Base-by-base conservation (phyloP, 2,888 invertebrate species). In the Amphipoea oculea region DNA sequence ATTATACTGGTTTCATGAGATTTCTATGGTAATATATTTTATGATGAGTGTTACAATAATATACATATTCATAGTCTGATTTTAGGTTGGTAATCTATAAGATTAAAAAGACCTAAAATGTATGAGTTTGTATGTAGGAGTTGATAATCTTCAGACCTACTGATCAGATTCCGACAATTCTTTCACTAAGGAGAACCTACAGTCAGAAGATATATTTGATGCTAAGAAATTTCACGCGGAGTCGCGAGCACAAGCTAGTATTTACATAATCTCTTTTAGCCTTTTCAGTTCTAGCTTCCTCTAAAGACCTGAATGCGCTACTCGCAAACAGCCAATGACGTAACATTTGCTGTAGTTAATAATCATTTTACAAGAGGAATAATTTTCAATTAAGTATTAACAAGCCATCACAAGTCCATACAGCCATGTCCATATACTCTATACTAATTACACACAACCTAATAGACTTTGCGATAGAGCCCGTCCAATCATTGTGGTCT, bases 401-500 rank as follows among this genome's bases (percentile, higher is more conserved):
- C 40, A 67, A 66, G 7, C 62, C 45, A 54, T 45, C 40, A 85
- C 17, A 51, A 60, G 1, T 60, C 51, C 12, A 51, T 29, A 7
- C 6, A 51, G 57, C 11, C 23, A 57, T 82, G 54, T 65, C 67
- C 65, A 74, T 36, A 45, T 20, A 51, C 63, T 51, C 66, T 69
- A 36, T 23, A 57, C 42, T 67, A 83, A 75, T 73, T n/a, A 82
- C 23, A 48, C 14, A 57, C 71, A 60, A 54, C 42, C 29, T 63
- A 86, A 84, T 65, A 63, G 72, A 74, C 76, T 71, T 60, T 51
- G 40, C n/a, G 70, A 60, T 80, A 77, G 69, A 68, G 62, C 70
- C 73, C 48, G 62, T 79, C 63, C 79, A 87, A 87, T 85, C 77
- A 81, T 75, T 78, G 57, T 67, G 76, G 78, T 71, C 85, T 85